Base-by-base conservation (phyloP, 35 echinoderm and acorn worm species). In the Stichopus chloronotus region DNA sequence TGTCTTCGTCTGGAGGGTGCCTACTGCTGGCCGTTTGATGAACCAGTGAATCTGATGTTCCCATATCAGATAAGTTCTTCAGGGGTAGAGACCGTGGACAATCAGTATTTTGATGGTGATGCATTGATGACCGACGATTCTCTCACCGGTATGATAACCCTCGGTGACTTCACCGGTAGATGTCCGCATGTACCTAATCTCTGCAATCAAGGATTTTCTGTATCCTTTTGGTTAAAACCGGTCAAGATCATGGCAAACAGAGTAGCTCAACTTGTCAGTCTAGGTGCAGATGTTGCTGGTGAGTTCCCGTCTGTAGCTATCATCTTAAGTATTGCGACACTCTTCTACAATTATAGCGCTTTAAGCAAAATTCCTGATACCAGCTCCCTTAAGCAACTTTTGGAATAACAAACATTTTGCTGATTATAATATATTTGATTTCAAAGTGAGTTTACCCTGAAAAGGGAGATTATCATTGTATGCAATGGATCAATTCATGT, bases 221-320 rank as follows among this genome's bases (percentile, higher is more conserved):
- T 93, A 0, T 76, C 92, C 52, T 55, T 93, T 16, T 93, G 92
- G 92, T 21, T 93, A 10, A 93, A 78, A 78, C 87, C 87, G 84
- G 55, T 93, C 24, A 61, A 86, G 55, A 56, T 82, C 2, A 55
- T 4, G 4, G 14, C 82, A 3, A 55, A 56, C 8, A 86, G 65
- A 55, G 55, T 52, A 14, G 82, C 54, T 53, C 54, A 76, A 23
- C 11, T 86, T 0, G 52, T 87, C 25, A 72, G 81, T 87, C 65
- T 86, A 5, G 92, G 92, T 8, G 84, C 81, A 0, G 80, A 93
- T 65, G 23, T 82, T 56, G 55, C 53, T 21, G 92, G 92, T 93
- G 77, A 23, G 87, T 71, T 43, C 30, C 30, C 30, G n/a, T 43
- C 30, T 43, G 30, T 43, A 43, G 30, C 30, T 43, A 43, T 3